A percentile compares a stretch with the other conserved stretches of the same genome.
These are phyloP conservation scores for Epizoanthus illoricatus DNA, from an alignment of 92 coral and sea anemone species.

Conservation along the genomic window DNA sequence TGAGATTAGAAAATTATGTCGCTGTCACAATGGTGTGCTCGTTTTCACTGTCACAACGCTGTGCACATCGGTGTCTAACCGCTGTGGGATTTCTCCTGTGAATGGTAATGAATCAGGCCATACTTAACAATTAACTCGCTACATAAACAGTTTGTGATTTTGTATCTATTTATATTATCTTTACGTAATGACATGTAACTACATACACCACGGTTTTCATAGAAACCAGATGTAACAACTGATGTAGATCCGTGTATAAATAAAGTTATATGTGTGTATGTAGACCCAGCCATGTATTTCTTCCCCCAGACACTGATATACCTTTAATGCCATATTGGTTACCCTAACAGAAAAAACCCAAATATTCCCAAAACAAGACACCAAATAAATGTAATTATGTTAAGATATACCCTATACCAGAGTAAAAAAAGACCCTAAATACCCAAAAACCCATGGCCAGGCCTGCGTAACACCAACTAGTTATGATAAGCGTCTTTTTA, in stretches of 20 bases:
- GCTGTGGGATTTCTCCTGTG: not conserved
- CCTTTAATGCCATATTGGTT: slow-evolving; percentile 11
- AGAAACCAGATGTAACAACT: slow-evolving; percentile 18
- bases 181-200: not conserved
- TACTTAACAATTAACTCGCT: not conserved
- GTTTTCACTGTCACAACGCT: no score
- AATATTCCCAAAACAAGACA: not conserved
- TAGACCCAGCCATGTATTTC: not conserved
- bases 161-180: slow-evolving; percentile 1
- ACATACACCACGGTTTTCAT: not conserved
- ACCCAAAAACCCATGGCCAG: not conserved
- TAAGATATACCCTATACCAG: not conserved
- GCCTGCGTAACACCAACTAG: not conserved
- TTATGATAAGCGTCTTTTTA: not conserved
- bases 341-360: not conserved
- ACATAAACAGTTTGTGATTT: slow-evolving; percentile 6
- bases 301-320: not conserved
- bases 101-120: slow-evolving; percentile 1
- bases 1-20: no score
- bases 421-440: slow-evolving; percentile 3
- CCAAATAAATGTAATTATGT: slow-evolving; percentile 3
- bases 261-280: slow-evolving; percentile 1
- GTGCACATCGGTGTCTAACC: no score
- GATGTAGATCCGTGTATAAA: not conserved
- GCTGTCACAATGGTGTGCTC: no score